These are phyloP conservation scores for Agrotis clavis DNA, from an alignment of 2,888 invertebrate genomes.

Conservation along the genomic window DNA sequence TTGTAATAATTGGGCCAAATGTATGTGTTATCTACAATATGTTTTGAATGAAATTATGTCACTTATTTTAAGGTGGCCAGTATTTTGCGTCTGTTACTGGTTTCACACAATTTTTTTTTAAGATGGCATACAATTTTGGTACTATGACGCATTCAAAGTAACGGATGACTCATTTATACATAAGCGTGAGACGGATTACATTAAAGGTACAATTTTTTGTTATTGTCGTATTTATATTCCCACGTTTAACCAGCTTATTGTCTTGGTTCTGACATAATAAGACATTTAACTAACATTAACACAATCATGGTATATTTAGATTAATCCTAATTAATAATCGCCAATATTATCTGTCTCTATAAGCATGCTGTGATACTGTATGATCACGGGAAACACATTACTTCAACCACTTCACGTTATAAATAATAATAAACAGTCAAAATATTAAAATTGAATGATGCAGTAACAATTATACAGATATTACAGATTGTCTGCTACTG, in stretches of 20 bases:
- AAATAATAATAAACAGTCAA: constrained; percentile 1
- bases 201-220: background rate
- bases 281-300: background rate
- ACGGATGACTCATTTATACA: background rate
- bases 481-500: background rate
- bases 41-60: background rate
- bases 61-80: background rate
- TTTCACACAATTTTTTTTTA: background rate
- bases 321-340: background rate
- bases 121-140: background rate
- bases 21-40: background rate
- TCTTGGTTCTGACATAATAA: background rate
- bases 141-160: background rate
- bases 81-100: background rate
- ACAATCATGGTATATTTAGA: background rate
- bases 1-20: background rate
- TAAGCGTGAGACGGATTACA: background rate
- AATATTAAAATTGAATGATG: background rate
- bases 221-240: constrained; percentile 1
- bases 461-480: background rate
- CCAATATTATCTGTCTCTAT: constrained; percentile 8
- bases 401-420: background rate
- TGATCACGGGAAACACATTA: background rate
- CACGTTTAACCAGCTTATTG: constrained; percentile 5
- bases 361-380: constrained; percentile 1